These are phyloP conservation scores for Hucho hucho DNA, from an alignment of 2,113 vertebrate genomes.

Conservation along the genomic window DNA sequence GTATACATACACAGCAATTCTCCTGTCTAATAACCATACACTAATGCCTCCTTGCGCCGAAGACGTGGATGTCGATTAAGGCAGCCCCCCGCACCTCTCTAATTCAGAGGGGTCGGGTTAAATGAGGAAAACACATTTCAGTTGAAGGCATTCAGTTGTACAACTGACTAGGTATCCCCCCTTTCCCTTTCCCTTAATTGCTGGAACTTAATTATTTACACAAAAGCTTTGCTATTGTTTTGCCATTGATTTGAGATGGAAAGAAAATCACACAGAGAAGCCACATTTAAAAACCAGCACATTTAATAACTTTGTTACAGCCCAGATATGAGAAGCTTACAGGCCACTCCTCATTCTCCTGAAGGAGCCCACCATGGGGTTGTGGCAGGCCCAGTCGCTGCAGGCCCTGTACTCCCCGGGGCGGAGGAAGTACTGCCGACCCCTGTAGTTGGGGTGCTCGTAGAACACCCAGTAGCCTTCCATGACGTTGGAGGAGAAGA, in stretches of 20 bases:
- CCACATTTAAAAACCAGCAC: slow-evolving; percentile 31
- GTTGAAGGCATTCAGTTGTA: no score
- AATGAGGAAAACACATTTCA: no score
- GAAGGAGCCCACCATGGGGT: slow-evolving; percentile 74
- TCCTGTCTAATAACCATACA: no score
- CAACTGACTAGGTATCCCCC: no score
- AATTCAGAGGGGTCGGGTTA: no score
- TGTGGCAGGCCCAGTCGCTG: slow-evolving; percentile 71
- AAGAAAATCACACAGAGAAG: slow-evolving; percentile 24
- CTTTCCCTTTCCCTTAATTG: no score
- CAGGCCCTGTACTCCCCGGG: slow-evolving; percentile 72
- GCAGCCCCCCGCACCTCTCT: no score
- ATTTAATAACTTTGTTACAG: slow-evolving; percentile 51
- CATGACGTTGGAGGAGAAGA: slow-evolving; percentile 71
- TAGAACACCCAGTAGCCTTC: slow-evolving; percentile 76
- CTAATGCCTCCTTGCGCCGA: no score
- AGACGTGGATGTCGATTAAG: no score
- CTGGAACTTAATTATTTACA: no score
- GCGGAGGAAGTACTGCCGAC: slow-evolving; percentile 74
- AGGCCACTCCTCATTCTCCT: slow-evolving; percentile 70
- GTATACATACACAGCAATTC: no score
- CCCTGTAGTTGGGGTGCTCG: slow-evolving; percentile 75
- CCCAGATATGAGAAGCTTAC: slow-evolving; percentile 38
- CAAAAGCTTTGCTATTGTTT: background rate
- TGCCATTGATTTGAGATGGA: background rate